Percentiles rank a stretch among this genome's conserved stretches.
Conservation (phyloP, 2,888 invertebrate genomes). For the Apamea crenata region DNA sequence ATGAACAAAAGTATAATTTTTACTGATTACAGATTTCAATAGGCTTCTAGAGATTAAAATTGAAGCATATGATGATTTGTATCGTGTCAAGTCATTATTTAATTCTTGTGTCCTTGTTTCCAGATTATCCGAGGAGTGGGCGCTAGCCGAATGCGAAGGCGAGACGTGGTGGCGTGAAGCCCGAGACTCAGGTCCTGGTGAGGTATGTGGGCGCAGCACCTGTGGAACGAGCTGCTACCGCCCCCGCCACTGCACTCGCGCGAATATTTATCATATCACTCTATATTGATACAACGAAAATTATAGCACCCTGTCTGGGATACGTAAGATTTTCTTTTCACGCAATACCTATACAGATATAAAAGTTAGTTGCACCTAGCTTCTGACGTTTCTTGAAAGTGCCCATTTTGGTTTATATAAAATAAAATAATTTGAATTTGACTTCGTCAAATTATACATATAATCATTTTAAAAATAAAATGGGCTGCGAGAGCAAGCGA, state of each 20-base stretch:
- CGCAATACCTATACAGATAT: background rate
- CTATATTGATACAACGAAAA: background rate
- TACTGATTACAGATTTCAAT: background rate
- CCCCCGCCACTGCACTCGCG: constrained; percentile 95
- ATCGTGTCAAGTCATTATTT: background rate
- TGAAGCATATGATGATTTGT: background rate
- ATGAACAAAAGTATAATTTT: background rate
- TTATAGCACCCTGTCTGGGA: background rate
- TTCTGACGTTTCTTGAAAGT: background rate
- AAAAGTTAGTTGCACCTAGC: background rate
- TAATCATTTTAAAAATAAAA: background rate
- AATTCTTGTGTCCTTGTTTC: constrained; percentile 44
- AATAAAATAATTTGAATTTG: background rate
- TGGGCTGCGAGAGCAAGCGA: too few relatives aligned
- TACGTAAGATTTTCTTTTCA: background rate
- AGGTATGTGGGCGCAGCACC: constrained; percentile 95
- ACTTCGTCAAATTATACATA: background rate
- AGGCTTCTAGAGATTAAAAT: too few relatives aligned
- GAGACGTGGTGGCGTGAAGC: constrained; percentile 89
- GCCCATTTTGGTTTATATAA: background rate
- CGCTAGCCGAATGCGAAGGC: constrained; percentile 91
- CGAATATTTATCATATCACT: too few relatives aligned
- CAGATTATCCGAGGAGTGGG: constrained; percentile 93
- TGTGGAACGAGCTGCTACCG: constrained; percentile 94
- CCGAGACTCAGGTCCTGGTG: constrained; percentile 88